Base-by-base conservation (phyloP, 2,888 invertebrate genomes). In the Cyaniris semiargus region DNA sequence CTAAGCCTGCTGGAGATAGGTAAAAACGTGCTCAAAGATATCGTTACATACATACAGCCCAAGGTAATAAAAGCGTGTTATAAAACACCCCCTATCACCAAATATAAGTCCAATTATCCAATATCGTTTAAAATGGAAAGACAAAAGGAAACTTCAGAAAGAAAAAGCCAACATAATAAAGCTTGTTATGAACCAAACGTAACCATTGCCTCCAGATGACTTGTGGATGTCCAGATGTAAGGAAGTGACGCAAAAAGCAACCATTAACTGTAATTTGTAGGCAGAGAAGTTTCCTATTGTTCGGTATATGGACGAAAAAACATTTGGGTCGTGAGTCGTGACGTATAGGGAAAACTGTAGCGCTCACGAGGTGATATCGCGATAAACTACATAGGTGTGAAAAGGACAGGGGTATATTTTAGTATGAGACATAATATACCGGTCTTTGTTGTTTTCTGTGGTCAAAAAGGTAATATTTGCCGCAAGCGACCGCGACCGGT, bases 281-380 rank as follows among this genome's bases (percentile, higher is more conserved):
- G 66, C 66, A 15, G 27, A 66, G 66, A 27, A 66, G 66, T 66
- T 66, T 31, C 66, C 15, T 66, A 66, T 66, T 66, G 66, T 66
- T 66, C 27, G 27, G 15, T 66, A 66, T 66, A 66, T 66, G 66
- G 66, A 13, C 2, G 66, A 15, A 4, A 66, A 27, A 66, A 31
- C 66, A 66, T 66, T 60, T 23, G 23, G 60, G 13, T 66, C 27
- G 27, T 66, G 66, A 31, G 4, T 66, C 27, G 27, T 66, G 66
- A 31, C 66, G 27, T 23, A 23, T 23, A 60, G 13, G 23, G 60
- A 23, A 60, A 60, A 60, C 60, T 60, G 13, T 21, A 7, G 21
- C 58, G 21, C n/a, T 58, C 15, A 53, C n/a, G 56, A n/a, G n/a
- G 56, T 7, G 13, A 8, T 58, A n/a, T 58, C 48, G 48, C 48